Base-by-base conservation (phyloP, 2,797 vertebrate species). In the Sebastes hopkinsi region DNA sequence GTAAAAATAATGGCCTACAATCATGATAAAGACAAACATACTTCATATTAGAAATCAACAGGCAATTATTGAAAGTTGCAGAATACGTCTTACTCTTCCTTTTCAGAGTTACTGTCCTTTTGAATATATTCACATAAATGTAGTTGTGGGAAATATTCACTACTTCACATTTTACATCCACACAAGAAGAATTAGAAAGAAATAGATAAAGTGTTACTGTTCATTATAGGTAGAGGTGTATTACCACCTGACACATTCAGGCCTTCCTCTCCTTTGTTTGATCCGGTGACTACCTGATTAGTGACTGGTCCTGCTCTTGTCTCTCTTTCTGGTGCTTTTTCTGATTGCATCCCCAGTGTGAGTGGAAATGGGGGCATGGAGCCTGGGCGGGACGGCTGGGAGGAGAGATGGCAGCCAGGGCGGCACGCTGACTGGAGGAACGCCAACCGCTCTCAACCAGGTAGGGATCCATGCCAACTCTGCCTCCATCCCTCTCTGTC, bases 381-480 rank as follows among this genome's bases (percentile, higher is more conserved):
- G 79, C 61, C 76, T 71, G 77, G 83, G 60, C 58, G 68, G 83
- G 74, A 75, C 13, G 59, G 32, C 66, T 77, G 83, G 74, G 88
- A 84, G 85, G 81, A 83, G 84, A 72, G 77, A 81, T 52, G 82
- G 81, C 86, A 87, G 84, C 75, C 79, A 30, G 72, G 83, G 77
- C 80, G 85, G 78, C 81, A 46, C 18, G 18, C 77, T 42, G 86
- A 76, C 86, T 91, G 88, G 84, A 91, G 70, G 59, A 69, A 23
- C 16, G 84, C 91, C 91, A 90, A 46, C 56, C 2, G 4, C 56
- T 78, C 67, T 85, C 66, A 81, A 70, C 56, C 89, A 85, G 90
- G 91, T 92, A 87, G 80, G 88, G 71, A 81, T 70, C 23, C 14
- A 20, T 66, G 89, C 83, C 87, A 89, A 55, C 29, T 66, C 73